phyloP scores from a whole-genome alignment of 2,797 vertebrate species.

The Ctenopoma kingsleyae region DNA sequence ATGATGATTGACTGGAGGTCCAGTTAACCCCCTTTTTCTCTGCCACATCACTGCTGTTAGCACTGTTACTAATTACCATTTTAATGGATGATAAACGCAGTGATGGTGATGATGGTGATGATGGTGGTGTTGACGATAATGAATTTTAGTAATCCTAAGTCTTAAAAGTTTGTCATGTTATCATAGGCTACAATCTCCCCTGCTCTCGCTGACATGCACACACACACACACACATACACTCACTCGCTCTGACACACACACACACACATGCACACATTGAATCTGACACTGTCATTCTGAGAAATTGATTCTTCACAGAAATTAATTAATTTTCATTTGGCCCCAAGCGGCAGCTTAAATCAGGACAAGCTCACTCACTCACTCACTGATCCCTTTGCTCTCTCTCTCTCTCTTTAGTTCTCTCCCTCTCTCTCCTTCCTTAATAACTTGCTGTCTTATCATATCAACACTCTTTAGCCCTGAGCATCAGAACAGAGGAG shows the following conservation, averaged over 20 bases:
- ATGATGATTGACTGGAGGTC: constrained; percentile 24
- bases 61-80: constrained; percentile 66
- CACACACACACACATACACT: constrained; percentile 27
- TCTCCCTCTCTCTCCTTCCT: constrained; percentile 72
- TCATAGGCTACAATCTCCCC: constrained; percentile 70
- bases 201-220: constrained; percentile 44
- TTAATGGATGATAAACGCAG: constrained; percentile 55
- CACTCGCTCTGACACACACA: constrained; percentile 49
- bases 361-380: constrained; percentile 90
- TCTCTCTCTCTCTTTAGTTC: constrained; percentile 76
- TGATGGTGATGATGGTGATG: constrained; percentile 89
- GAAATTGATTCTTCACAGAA: constrained; percentile 99
- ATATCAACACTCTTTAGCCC: constrained; percentile 98
- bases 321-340: constrained; percentile 99
- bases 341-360: constrained; percentile 99
- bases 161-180: constrained; percentile 90
- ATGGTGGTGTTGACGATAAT: constrained; percentile 86
- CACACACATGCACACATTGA: constrained; percentile 77
- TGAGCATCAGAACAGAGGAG: constrained; percentile 94
- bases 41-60: constrained; percentile 30
- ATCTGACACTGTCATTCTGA: constrained; percentile 98
- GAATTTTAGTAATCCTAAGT: constrained; percentile 86
- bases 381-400: constrained; percentile 77
- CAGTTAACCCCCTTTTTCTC: constrained; percentile 38
- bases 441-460: constrained; percentile 94